These are phyloP conservation scores for Cephus pygmeus DNA, from an alignment of 2,888 invertebrate genomes.

Conservation along the genomic window DNA sequence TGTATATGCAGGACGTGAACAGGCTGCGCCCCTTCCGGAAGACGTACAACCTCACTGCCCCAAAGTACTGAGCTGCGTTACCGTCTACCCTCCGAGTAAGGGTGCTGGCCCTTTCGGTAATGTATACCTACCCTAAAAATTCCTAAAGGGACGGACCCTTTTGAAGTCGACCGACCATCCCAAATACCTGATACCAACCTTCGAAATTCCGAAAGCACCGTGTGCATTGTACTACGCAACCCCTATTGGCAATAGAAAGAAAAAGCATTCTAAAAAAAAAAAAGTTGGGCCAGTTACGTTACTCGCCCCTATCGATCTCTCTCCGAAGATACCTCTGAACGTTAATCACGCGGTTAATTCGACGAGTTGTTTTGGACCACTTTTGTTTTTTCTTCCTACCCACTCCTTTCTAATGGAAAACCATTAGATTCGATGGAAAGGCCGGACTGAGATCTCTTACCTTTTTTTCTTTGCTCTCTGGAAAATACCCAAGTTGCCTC, in stretches of 20 bases:
- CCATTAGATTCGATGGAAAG: not conserved
- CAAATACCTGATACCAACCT: not conserved
- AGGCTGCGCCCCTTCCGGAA: not conserved
- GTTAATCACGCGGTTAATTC: not conserved
- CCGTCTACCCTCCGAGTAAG: not conserved
- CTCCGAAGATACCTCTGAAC: not conserved
- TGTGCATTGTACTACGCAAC: not conserved
- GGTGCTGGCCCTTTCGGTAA: not conserved
- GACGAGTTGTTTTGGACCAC: not conserved
- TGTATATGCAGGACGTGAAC: not conserved
- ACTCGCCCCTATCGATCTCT: not conserved
- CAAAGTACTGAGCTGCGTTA: not conserved
- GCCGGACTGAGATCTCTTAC: not conserved
- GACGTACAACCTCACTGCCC: not conserved
- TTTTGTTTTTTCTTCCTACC: not conserved
- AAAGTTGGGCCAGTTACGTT: not conserved
- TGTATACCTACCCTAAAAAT: not conserved
- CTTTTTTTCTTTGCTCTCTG: not conserved
- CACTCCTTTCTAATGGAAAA: not conserved
- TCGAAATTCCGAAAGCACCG: not conserved
- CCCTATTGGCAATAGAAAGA: not conserved
- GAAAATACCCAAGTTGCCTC: not conserved
- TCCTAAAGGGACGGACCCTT: not conserved
- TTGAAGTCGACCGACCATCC: not conserved
- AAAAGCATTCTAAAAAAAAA: not conserved